Evolutionary conservation across 2,888 invertebrate species (phyloP).

Genomic region (Megamerina dolium): DNA sequence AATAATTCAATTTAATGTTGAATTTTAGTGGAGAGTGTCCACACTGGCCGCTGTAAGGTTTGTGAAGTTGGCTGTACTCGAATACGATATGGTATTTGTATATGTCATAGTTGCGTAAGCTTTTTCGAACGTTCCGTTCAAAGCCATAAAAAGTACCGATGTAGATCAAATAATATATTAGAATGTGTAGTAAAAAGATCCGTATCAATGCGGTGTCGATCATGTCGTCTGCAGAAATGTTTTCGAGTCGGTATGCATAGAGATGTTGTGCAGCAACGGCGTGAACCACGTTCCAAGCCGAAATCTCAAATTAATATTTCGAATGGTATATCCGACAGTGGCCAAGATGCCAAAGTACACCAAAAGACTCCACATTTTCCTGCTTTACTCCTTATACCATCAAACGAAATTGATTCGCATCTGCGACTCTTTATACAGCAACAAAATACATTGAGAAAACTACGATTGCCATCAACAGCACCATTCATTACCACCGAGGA

Average conservation of each 20-base stretch:
- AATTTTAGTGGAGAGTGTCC: conserved; percentile 83
- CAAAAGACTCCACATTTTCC: conserved; percentile 35
- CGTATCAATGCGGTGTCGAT: conserved; percentile 92
- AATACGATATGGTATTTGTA: conserved; percentile 98
- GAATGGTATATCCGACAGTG: too few species aligned
- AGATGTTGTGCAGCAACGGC: conserved; percentile 97
- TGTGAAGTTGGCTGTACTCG: conserved; percentile 98
- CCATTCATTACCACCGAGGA: conserved; percentile 58
- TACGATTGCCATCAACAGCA: conserved; percentile 38
- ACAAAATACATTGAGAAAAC: conserved; percentile 32
- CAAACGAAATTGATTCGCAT: conserved; percentile 44
- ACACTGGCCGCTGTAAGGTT: conserved; percentile 95
- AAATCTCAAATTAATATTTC: conserved; percentile 82
- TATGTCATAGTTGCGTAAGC: conserved; percentile 92
- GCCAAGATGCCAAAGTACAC: conserved; percentile 45
- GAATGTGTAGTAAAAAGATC: conserved; percentile 90
- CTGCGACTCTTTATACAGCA: conserved; percentile 35
- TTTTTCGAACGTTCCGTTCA: conserved; percentile 92
- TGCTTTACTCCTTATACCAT: conserved; percentile 36
- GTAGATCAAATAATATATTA: conserved; percentile 84
- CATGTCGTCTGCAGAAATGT: conserved; percentile 87
- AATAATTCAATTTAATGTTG: too few species aligned
- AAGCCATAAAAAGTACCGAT: conserved; percentile 87
- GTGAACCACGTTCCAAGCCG: conserved; percentile 93
- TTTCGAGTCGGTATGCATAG: conserved; percentile 92